These are phyloP conservation scores for Adela reaumurella DNA, from an alignment of 2,888 invertebrate genomes.

Conservation along the genomic window DNA sequence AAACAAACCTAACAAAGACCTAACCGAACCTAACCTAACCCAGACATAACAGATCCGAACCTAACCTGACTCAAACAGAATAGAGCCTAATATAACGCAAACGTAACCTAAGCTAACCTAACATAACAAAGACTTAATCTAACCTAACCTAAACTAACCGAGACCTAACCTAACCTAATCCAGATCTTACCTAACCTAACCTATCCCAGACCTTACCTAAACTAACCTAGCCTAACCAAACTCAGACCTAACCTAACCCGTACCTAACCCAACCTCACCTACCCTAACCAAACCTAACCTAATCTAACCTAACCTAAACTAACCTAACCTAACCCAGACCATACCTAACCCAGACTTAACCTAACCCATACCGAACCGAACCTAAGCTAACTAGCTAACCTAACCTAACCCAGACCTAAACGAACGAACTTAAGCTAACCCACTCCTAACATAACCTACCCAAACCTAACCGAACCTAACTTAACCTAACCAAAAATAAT, in stretches of 20 bases:
- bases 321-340: slow-evolving; percentile 10
- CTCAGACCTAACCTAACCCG: slow-evolving; percentile 7
- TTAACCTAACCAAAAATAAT: too few relatives aligned
- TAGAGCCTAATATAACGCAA: slow-evolving; percentile 9
- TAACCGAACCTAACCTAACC: slow-evolving; percentile 10
- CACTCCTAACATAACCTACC: too few relatives aligned
- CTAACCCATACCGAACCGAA: slow-evolving; percentile 9
- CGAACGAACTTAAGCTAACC: neutral
- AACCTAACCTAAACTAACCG: slow-evolving; percentile 10
- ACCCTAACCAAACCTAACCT: slow-evolving; percentile 10
- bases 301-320: slow-evolving; percentile 10
- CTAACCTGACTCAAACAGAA: slow-evolving; percentile 9
- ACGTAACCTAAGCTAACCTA: slow-evolving; percentile 10
- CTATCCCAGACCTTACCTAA: slow-evolving; percentile 8
- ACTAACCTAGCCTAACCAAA: slow-evolving; percentile 8
- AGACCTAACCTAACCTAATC: slow-evolving; percentile 10
- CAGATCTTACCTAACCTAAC: slow-evolving; percentile 9
- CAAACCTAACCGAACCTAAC: too few relatives aligned
- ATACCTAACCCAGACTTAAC: slow-evolving; percentile 11
- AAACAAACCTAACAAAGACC: slow-evolving; percentile 7
- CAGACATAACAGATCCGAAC: slow-evolving; percentile 9
- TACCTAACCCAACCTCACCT: slow-evolving; percentile 10
- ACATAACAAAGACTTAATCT: slow-evolving; percentile 9
- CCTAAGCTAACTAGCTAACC: slow-evolving; percentile 6
- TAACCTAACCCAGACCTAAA: slow-evolving; percentile 6